Conservation (phyloP, 2,888 invertebrate genomes). For the Beris chalybata region DNA sequence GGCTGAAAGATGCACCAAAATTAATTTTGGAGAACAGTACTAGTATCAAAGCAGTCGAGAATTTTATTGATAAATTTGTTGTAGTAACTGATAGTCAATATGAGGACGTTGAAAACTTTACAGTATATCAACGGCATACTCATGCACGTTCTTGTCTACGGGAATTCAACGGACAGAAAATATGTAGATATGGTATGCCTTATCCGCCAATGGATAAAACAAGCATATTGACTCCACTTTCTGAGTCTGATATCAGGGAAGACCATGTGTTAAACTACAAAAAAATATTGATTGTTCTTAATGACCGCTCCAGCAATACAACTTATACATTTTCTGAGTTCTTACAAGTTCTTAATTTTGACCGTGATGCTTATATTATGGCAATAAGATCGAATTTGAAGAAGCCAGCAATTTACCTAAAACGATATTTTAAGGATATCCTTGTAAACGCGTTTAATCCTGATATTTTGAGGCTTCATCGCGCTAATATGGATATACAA, state of each 20-base stretch:
- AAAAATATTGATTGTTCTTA: too few species aligned
- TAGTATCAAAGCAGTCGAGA: not conserved
- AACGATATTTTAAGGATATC: not conserved
- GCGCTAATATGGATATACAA: conserved; percentile 50
- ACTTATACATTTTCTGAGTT: not conserved
- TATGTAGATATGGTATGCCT: too few species aligned
- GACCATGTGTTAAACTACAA: too few species aligned
- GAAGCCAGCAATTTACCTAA: not conserved
- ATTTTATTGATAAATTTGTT: too few species aligned
- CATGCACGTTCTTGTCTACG: too few species aligned
- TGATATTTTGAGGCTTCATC: conserved; percentile 39
- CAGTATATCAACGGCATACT: too few species aligned
- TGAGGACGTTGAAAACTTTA: too few species aligned
- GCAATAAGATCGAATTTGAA: conserved; percentile 38
- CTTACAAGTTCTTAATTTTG: not conserved
- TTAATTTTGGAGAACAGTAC: not conserved
- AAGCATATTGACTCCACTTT: too few species aligned
- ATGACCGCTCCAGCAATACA: not conserved
- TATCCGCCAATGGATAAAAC: too few species aligned
- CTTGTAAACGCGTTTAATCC: conserved; percentile 39
- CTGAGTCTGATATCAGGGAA: too few species aligned
- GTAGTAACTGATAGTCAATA: too few species aligned
- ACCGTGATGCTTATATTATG: conserved; percentile 37
- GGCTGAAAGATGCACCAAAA: conserved; percentile 31
- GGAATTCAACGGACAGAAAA: too few species aligned